phyloP scores from a whole-genome alignment of 1,140 invertebrate genomes.

The Megalonaias nervosa region DNA sequence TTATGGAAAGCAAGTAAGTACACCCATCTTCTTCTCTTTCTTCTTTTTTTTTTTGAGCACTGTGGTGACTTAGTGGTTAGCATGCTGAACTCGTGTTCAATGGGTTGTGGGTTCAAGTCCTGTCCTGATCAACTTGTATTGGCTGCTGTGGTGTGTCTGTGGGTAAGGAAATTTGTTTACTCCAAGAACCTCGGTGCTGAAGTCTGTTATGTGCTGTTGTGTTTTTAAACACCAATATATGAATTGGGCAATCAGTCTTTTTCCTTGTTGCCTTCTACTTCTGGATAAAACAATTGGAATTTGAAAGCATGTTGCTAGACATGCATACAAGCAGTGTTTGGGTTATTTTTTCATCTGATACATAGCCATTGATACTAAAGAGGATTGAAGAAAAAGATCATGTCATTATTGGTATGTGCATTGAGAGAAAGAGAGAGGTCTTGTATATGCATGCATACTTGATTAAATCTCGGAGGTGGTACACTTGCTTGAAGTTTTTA shows the following conservation, averaged over 20 bases:
- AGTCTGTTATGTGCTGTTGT: not conserved
- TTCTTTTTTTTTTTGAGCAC: not conserved
- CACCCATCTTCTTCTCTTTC: not conserved
- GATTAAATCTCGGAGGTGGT: no score
- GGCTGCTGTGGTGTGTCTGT: not conserved
- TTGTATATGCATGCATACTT: no score
- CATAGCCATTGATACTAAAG: no score
- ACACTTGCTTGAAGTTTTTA: no score
- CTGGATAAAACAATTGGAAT: no score
- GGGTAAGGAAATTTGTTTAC: not conserved
- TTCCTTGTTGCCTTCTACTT: no score
- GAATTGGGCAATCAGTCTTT: not conserved
- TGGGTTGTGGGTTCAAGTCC: not conserved
- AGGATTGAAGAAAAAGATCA: no score
- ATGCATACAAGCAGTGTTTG: no score
- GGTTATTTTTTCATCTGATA: no score
- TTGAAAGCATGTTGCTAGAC: no score
- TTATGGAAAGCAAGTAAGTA: conserved; percentile 61
- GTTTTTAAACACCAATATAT: not conserved
- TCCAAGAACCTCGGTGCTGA: not conserved
- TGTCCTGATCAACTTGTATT: not conserved
- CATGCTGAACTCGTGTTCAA: not conserved
- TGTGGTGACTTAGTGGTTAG: not conserved
- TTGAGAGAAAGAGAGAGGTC: no score
- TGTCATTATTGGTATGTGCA: no score